Evolutionary conservation across 2,113 vertebrate species (phyloP).

Genomic region (Indicator indicator): DNA sequence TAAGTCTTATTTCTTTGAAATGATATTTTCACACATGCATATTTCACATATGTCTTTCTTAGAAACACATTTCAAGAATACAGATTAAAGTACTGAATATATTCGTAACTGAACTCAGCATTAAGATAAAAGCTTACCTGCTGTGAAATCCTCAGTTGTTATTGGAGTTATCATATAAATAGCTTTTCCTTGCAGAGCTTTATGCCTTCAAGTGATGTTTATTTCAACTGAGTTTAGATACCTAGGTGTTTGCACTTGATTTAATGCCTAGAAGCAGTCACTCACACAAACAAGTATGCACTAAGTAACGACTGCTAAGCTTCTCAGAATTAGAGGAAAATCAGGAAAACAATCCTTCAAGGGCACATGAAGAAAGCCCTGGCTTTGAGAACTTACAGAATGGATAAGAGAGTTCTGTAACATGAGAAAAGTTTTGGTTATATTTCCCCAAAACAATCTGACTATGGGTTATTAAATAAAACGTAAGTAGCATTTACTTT

Average conservation of each 20-base stretch:
- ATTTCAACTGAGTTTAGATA: slow-evolving; percentile 20
- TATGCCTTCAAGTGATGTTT: slow-evolving; percentile 24
- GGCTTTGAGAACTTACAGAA: not conserved
- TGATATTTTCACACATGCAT: slow-evolving; percentile 45
- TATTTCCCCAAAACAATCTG: not conserved
- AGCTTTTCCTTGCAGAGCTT: slow-evolving; percentile 27
- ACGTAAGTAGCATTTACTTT: not conserved
- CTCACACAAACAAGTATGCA: not conserved
- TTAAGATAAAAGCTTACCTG: slow-evolving; percentile 65
- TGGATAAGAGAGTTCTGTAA: not conserved
- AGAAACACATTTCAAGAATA: slow-evolving; percentile 66
- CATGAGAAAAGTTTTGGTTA: not conserved
- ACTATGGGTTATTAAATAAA: not conserved
- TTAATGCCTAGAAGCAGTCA: slow-evolving; percentile 3
- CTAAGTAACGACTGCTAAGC: not conserved
- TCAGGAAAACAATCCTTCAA: not conserved
- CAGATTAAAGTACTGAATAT: slow-evolving; percentile 37
- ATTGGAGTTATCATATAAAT: not conserved
- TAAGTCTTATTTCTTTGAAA: slow-evolving; percentile 61
- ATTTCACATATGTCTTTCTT: slow-evolving; percentile 63
- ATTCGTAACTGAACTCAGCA: slow-evolving; percentile 17
- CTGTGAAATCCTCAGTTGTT: slow-evolving; percentile 27
- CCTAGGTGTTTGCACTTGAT: not conserved
- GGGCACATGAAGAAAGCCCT: not conserved
- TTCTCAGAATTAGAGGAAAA: slow-evolving; percentile 2